Evolutionary conservation across 2,888 invertebrate genomes (phyloP), one percentile per base, ranked within the genome.

Genomic region (Pheosia gnoma): DNA sequence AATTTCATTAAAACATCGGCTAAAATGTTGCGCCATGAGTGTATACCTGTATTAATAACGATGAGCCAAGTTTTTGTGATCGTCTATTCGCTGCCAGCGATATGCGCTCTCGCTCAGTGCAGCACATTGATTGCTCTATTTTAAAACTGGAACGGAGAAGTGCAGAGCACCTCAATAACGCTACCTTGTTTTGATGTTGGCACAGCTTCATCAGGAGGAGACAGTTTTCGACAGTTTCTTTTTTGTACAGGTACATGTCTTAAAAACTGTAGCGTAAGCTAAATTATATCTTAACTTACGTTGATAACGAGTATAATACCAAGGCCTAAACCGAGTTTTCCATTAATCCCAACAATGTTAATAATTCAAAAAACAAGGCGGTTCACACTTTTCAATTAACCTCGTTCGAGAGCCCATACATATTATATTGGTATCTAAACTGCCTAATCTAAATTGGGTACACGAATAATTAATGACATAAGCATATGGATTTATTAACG

Each of bases 51-150:
- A 4, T 53, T 37, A 37, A 37, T 53, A 53, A 37, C 0, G 53
- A 37, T 53, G 51, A 25, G 51, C 9, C 51, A 25, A 51, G 51
- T 47, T 47, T n/a, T n/a, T 25, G 51, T 25, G 51, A 13, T 47
- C 47, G 49, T 49, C 49, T 13, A 49, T 13, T 13, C 1, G n/a
- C n/a, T 13, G 58, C 52, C 41, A 49, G 60, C 53, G 41, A 51
- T 47, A 52, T 63, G 63, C 56, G 61, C 63, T 61, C 58, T 39
- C 62, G 59, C 63, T 58, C 55, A 61, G 57, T 63, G 59, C 66
- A 57, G 56, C 59, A 36, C 65, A 66, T 68, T 65, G 70, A 68
- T 66, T 66, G 66, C 38, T 68, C 68, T 68, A 68, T 68, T 70
- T 70, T 56, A 57, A 58, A 56, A 49, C 51, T 54, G 51, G 59